A percentile compares a stretch with the other conserved stretches of the same genome.
phyloP scores from a whole-genome alignment of 2,113 vertebrate species.

The Perognathus longimembris region DNA sequence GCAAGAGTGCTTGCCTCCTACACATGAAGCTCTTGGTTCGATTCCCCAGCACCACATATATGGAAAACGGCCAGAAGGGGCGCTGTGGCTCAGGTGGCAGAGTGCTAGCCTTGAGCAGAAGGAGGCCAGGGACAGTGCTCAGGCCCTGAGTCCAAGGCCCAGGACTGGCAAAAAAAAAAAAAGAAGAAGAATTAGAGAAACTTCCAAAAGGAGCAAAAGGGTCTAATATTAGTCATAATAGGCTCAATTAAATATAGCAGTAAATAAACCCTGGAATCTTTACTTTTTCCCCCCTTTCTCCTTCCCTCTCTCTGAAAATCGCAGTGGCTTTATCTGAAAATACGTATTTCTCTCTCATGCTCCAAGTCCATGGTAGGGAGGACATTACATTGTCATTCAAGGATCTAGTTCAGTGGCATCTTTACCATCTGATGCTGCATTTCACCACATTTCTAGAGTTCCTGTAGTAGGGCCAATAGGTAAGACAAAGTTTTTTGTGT shows the following conservation, averaged over 20 bases:
- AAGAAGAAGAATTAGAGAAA: conserved; percentile 33
- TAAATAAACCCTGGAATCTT: neutral
- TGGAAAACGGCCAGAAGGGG: no score
- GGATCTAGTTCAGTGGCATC: neutral
- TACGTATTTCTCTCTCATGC: conserved; percentile 9
- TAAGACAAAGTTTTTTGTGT: no score
- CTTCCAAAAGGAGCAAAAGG: conserved; percentile 16
- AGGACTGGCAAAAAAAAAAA: neutral
- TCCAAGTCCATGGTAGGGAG: neutral
- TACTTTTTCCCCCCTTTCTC: neutral
- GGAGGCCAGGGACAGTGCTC: no score
- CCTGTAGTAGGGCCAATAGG: neutral
- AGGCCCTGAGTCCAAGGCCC: neutral
- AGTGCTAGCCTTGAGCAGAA: no score
- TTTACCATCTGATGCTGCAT: neutral
- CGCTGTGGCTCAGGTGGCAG: no score
- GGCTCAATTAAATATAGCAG: neutral
- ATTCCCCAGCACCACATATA: no score
- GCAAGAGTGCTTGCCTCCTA: no score
- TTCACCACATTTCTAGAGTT: conserved; percentile 21
- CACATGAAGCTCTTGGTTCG: no score
- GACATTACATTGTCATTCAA: neutral
- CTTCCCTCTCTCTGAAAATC: neutral
- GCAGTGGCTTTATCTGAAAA: conserved; percentile 20
- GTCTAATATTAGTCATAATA: conserved; percentile 26